Percentiles rank a stretch among this genome's conserved stretches.
Conservation (phyloP, 2,797 vertebrate genomes). For the Propithecus perrieri region DNA sequence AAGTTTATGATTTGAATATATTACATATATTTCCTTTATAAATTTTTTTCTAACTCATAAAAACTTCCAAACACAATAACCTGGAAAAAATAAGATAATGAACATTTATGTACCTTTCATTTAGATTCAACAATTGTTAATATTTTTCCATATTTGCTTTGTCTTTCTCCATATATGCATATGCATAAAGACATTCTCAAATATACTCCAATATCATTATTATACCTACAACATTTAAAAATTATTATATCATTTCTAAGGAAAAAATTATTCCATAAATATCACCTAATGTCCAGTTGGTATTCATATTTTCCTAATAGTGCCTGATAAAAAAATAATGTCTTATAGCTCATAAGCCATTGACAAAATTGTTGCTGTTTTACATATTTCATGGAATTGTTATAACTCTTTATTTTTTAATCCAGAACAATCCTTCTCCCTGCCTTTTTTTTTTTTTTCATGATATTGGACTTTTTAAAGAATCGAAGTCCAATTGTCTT, state of each 20-base stretch:
- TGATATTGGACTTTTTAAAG: slow-evolving; percentile 1
- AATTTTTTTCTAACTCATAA: not conserved
- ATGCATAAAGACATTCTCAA: not conserved
- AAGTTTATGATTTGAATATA: not conserved
- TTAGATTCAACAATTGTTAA: not conserved
- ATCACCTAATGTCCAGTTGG: not conserved
- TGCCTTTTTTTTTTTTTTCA: not conserved
- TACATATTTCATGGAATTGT: not conserved
- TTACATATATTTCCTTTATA: not conserved
- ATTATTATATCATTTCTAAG: not conserved
- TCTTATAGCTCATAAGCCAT: not conserved
- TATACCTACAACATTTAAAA: not conserved
- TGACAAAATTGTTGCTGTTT: not conserved
- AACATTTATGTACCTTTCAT: not conserved
- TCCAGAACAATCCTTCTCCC: not conserved
- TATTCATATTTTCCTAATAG: not conserved
- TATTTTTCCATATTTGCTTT: not conserved
- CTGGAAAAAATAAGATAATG: not conserved
- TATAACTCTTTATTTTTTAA: not conserved
- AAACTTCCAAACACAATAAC: slow-evolving; percentile 12
- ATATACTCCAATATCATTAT: not conserved
- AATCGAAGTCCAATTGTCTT: not conserved
- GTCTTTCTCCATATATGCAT: not conserved
- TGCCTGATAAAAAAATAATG: not conserved
- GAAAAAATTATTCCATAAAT: not conserved